Evolutionary conservation across 2,888 invertebrate species (phyloP).

Genomic region (Gryllus longicercus): DNA sequence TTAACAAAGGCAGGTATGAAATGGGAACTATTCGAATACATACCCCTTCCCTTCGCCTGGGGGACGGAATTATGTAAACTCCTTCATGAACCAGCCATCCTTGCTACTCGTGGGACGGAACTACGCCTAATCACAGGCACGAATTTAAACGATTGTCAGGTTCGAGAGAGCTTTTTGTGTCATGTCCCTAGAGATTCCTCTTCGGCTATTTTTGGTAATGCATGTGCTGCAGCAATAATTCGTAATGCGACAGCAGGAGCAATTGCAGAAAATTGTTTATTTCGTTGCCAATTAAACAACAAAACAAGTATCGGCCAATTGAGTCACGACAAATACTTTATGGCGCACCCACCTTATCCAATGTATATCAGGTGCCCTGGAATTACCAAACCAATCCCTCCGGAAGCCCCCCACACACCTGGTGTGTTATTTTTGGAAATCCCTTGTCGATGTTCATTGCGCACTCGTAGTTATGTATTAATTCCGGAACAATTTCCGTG

Average conservation of each 20-base stretch:
- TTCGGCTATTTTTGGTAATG: background rate
- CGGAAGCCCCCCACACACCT: too few relatives aligned
- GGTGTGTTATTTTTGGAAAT: background rate
- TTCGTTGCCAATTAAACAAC: background rate
- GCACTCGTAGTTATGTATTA: background rate
- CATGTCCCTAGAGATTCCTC: background rate
- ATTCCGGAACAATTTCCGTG: conserved; percentile 17
- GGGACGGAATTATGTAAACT: background rate
- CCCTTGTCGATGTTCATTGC: background rate
- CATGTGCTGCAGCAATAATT: background rate
- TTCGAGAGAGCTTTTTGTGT: background rate
- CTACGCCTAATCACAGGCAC: background rate
- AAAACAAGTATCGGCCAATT: background rate
- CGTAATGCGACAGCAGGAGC: background rate
- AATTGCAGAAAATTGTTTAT: background rate
- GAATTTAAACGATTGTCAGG: background rate
- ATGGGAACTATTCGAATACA: background rate
- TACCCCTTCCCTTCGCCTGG: background rate
- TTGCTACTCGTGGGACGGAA: background rate
- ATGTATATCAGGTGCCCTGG: too few relatives aligned
- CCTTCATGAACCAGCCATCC: background rate
- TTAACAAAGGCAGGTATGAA: background rate
- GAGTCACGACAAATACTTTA: background rate
- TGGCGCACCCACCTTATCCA: background rate
- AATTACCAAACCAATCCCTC: too few relatives aligned